Evolutionary conservation across 2,888 invertebrate genomes (phyloP), one percentile per base, ranked within the genome.

Genomic region (Abscondita cerata): DNA sequence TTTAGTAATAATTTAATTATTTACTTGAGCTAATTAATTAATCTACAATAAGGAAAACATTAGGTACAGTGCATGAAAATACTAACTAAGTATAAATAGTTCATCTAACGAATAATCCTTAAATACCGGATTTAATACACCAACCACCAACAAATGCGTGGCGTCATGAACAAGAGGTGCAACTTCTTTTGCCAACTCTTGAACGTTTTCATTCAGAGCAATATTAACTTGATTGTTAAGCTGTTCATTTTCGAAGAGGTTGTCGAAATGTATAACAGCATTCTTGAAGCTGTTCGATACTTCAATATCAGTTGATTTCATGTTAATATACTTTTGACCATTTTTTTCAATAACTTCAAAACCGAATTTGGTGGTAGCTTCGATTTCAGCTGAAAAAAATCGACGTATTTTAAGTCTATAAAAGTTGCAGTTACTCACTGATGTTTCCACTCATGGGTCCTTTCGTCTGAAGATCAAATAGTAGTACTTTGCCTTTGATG

Each of bases 401-500:
- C n/a, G n/a, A n/a, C n/a, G n/a, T 12, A 11, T 38, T 3, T 38
- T 31, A 31, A 31, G 5, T 4, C 31, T 31, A 4, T 4, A 9
- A 31, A 6, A 31, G 9, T 31, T 31, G 31, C 31, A 41, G 13
- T 40, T 31, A 38, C 55, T 48, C 36, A 55, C 55, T 31, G 4
- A 55, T 13, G 15, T 48, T 19, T 9, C 34, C 11, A 0, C 13
- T 4, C 11, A 36, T n/a, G 12, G 25, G 11, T 8, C 55, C 55
- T 20, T 46, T 12, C n/a, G 5, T n/a, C 16, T 33, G 8, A 0
- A 59, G 15, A 8, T 59, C 38, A 8, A 59, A 50, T 31, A 48
- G 9, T 19, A 59, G 38, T 11, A 61, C n/a, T 51, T 55, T 61
- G 6, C 61, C 61, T 5, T 40, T 15, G 6, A 61, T 8, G 9